Percentiles rank a stretch among this genome's conserved stretches.
Conservation (phyloP, 2,888 invertebrate species). For the Temnothorax rugatulus region DNA sequence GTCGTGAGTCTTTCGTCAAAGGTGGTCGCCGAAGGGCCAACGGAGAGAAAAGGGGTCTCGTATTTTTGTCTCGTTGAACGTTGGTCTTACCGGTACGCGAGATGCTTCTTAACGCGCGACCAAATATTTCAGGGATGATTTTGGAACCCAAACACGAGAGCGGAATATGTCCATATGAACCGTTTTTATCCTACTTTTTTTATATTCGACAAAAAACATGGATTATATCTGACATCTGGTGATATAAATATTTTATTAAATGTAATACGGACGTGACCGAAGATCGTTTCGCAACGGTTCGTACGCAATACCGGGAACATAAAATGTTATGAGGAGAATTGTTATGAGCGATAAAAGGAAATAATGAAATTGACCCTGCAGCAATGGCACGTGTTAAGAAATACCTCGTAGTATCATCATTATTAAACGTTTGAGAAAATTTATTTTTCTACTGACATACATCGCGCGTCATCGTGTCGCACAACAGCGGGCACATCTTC, state of each 20-base stretch:
- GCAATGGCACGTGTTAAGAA: conserved; percentile 5
- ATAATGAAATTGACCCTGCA: neutral
- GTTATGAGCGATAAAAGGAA: neutral
- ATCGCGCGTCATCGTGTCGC: conserved; percentile 44
- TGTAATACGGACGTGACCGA: neutral
- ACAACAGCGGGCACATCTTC: neutral
- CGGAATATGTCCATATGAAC: neutral
- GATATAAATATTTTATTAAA: conserved; percentile 43
- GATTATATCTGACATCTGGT: neutral
- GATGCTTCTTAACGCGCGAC: conserved; percentile 29
- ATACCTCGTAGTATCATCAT: conserved; percentile 9
- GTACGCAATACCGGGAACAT: neutral
- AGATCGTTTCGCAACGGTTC: neutral
- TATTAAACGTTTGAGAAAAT: conserved; percentile 51
- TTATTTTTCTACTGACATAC: conserved; percentile 50
- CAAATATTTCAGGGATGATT: neutral
- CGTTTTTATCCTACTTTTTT: neutral
- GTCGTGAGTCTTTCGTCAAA: conserved; percentile 38
- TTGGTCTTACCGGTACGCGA: conserved; percentile 28
- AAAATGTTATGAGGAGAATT: neutral
- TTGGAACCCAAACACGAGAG: neutral
- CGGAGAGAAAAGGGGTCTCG: conserved; percentile 46
- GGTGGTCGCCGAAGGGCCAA: conserved; percentile 6
- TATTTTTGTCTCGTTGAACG: conserved; percentile 55
- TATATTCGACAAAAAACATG: neutral